Conservation (phyloP, 2,888 invertebrate species). For the Eumacrocentrus americanus region DNA sequence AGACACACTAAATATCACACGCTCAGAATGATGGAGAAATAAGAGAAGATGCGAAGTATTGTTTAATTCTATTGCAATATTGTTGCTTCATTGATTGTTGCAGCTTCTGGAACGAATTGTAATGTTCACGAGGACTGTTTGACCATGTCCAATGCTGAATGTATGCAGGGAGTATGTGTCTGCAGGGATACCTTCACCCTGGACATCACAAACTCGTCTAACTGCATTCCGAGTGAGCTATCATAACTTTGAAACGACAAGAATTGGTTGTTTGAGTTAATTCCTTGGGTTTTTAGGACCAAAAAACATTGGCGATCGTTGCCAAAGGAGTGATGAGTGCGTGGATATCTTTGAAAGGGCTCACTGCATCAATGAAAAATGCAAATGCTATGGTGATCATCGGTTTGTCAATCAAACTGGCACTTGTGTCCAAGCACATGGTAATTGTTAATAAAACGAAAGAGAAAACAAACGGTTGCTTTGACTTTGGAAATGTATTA, state of each 20-base stretch:
- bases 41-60: no score
- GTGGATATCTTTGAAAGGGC: slow-evolving; percentile 40
- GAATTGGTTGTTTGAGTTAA: not conserved
- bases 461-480: not conserved
- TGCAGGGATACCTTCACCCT: slow-evolving; percentile 43
- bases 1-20: not conserved
- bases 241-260: not conserved
- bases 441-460: slow-evolving; percentile 33
- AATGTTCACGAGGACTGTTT: slow-evolving; percentile 30
- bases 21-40: not conserved
- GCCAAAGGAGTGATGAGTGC: slow-evolving; percentile 46
- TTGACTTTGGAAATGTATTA: not conserved
- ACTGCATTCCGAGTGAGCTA: slow-evolving; percentile 46
- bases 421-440: slow-evolving; percentile 36
- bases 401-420: slow-evolving; percentile 41
- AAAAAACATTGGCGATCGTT: slow-evolving; percentile 36
- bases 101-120: slow-evolving; percentile 43
- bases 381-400: slow-evolving; percentile 39
- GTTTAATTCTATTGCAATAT: not conserved
- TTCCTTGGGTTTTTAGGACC: slow-evolving; percentile 38
- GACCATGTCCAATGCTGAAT: slow-evolving; percentile 44
- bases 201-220: slow-evolving; percentile 47
- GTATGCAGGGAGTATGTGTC: slow-evolving; percentile 43
- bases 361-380: slow-evolving; percentile 40
- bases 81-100: not conserved